phyloP scores from a whole-genome alignment of 2,888 invertebrate species.

The Autographa pulchrina region DNA sequence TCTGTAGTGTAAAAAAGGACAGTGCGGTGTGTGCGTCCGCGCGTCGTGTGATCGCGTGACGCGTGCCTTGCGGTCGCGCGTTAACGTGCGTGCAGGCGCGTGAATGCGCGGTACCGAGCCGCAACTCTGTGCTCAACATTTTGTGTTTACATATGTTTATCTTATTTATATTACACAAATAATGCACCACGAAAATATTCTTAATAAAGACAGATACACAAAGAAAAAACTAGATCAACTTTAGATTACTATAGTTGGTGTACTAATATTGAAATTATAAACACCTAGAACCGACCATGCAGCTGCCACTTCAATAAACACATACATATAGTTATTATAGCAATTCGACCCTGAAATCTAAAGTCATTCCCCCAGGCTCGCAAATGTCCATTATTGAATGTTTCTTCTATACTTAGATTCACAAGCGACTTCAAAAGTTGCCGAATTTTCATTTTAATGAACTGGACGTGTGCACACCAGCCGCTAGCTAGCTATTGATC shows the following conservation, averaged over 20 bases:
- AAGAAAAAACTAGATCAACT: conserved; percentile 45
- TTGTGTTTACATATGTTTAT: conserved; percentile 16
- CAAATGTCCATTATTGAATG: background rate
- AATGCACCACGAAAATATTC: conserved; percentile 38
- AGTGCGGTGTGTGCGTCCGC: conserved; percentile 42
- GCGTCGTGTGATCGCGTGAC: conserved; percentile 27
- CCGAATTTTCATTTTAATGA: background rate
- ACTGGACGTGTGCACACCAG: background rate
- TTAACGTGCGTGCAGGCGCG: background rate
- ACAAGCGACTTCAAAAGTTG: background rate
- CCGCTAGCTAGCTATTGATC: conserved; percentile 15
- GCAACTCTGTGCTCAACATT: conserved; percentile 38
- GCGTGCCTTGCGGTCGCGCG: conserved; percentile 16
- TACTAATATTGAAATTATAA: conserved; percentile 40
- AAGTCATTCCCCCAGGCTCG: background rate
- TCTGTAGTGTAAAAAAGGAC: background rate
- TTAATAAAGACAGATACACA: conserved; percentile 34
- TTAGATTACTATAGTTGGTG: conserved; percentile 32
- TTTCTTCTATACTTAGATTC: background rate
- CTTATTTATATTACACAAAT: conserved; percentile 30
- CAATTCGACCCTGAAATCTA: background rate
- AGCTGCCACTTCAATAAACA: conserved; percentile 43
- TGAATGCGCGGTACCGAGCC: conserved; percentile 16
- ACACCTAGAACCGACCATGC: conserved; percentile 34
- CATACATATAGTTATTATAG: background rate